Evolutionary conservation across 2,113 vertebrate genomes (phyloP).

Genomic region (Procapra przewalskii): DNA sequence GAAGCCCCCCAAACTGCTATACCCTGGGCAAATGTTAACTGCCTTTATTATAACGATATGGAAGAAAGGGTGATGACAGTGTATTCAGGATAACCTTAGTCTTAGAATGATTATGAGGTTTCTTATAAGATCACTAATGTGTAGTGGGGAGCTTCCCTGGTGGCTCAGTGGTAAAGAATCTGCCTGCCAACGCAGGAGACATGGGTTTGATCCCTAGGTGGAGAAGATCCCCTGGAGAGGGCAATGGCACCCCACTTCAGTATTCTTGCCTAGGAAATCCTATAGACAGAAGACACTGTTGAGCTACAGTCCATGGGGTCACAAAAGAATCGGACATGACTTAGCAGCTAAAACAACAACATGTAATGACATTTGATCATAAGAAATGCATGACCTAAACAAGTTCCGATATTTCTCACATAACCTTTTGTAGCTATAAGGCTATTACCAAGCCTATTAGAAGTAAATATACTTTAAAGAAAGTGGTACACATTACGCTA

Average conservation of each 20-base stretch:
- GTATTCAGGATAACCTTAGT: neutral
- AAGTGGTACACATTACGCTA: neutral
- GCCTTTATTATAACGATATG: neutral
- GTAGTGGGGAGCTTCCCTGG: neutral
- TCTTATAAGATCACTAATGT: neutral
- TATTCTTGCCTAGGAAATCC: neutral
- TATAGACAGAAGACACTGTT: neutral
- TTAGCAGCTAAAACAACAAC: neutral
- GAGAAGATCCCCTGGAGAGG: neutral
- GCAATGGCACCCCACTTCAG: neutral
- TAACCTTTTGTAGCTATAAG: neutral
- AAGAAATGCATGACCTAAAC: neutral
- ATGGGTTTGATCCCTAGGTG: neutral
- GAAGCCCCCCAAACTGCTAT: neutral
- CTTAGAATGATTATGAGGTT: neutral
- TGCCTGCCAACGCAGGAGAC: neutral
- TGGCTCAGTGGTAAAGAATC: neutral
- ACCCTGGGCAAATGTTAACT: neutral
- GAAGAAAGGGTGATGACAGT: neutral
- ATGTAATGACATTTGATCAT: neutral
- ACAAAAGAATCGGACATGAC: neutral
- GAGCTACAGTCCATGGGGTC: neutral
- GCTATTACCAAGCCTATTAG: neutral
- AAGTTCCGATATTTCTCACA: neutral
- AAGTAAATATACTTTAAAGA: neutral